phyloP scores from a whole-genome alignment of 2,888 invertebrate species.

The Torymus texanus region DNA sequence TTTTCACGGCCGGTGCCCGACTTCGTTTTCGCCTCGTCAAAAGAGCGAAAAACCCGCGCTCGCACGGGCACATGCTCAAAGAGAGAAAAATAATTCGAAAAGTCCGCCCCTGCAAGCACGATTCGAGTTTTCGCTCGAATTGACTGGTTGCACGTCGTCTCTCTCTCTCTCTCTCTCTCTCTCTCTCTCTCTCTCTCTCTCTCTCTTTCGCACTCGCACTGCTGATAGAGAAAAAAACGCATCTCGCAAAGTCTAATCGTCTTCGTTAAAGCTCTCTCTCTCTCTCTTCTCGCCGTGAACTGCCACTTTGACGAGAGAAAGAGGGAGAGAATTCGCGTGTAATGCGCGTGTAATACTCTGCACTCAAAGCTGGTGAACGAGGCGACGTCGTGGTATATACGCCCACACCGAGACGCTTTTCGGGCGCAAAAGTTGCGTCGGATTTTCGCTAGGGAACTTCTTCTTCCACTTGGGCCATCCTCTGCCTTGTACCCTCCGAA shows the following conservation, averaged over 20 bases:
- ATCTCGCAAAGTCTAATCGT: no score
- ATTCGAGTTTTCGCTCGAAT: neutral
- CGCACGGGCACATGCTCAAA: slow-evolving; percentile 6
- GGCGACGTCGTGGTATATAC: no score
- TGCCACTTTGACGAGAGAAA: neutral
- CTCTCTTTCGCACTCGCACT: neutral
- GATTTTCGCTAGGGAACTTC: neutral
- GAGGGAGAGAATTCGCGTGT: neutral
- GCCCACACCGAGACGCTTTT: no score
- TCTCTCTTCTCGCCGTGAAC: neutral
- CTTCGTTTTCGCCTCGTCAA: slow-evolving; percentile 26
- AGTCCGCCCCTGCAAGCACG: neutral
- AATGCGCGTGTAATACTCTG: no score
- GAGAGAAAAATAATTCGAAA: slow-evolving; percentile 27
- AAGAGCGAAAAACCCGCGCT: slow-evolving; percentile 8
- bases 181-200: neutral
- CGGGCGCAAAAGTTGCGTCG: neutral
- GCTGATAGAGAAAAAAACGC: no score
- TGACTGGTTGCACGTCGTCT: neutral
- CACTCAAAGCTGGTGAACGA: no score
- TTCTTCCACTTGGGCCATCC: no score
- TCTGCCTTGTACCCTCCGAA: neutral
- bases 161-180: neutral
- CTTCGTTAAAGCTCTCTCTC: neutral
- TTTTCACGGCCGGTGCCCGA: neutral